Base-by-base conservation (phyloP, 1,140 invertebrate genomes). In the Magallana ariakensis region DNA sequence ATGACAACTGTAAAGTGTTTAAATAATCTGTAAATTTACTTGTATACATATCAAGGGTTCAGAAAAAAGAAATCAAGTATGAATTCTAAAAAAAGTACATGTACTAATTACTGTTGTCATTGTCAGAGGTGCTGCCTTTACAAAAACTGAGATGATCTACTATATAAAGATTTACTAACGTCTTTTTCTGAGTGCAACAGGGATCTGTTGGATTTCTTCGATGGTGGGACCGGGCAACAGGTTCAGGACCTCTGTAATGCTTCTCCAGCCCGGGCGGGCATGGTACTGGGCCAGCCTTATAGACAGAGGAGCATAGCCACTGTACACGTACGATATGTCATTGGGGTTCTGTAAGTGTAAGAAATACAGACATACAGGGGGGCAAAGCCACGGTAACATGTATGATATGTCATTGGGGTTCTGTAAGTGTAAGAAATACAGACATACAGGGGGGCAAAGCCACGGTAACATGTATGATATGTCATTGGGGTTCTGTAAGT, bases 261-360 rank as follows among this genome's bases (percentile, higher is more conserved):
- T 96, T 89, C 97, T 95, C 97, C 97, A 98, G n/a, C 96, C 96
- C 85, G 97, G 97, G 91, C 92, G 88, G 0, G 97, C 96, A n/a
- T 98, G 95, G 84, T 93, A 91, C 94, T 99, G 98, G 4, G 97
- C 96, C 46, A 99, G 95, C 84, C 98, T 96, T 1, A 98, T 96
- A 91, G 97, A 98, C n/a, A 99, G 92, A 0, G 98, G 98, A 0
- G 98, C 98, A 95, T 99, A 99, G 16, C 95, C 93, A 91, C 97
- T 98, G 94, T 98, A 97, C 54, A 99, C 97, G 94, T 98, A 99
- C 88, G 97, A 97, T 82, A 99, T 98, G 92, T 99, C 98, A 89
- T 96, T 97, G 0, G 97, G 97, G 89, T 96, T 95, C 94, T 95
- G 89, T 80, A 90, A 90, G 8, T 85, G 16, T 13, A 19, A 82